Conservation (phyloP, 1,140 invertebrate genomes). For the Zaprionus africanus region DNA sequence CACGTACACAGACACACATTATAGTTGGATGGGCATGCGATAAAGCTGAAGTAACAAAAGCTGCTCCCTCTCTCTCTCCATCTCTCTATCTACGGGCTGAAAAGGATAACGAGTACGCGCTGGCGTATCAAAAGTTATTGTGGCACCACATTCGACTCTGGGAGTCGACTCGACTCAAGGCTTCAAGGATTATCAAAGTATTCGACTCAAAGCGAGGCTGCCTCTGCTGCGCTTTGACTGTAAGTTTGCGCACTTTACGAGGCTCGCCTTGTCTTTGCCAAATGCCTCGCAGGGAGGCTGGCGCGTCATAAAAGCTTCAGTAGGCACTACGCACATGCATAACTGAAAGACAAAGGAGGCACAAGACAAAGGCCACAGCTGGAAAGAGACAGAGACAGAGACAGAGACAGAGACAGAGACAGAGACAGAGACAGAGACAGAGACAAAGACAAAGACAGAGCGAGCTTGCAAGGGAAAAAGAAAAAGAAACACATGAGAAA, state of each 20-base stretch:
- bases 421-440: slow-evolving; percentile 1
- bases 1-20: slow-evolving; percentile 5
- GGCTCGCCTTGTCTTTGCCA: slow-evolving; percentile 46
- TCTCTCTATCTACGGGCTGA: neutral
- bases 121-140: slow-evolving; percentile 72
- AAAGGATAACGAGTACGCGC: slow-evolving; percentile 28
- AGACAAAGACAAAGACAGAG: slow-evolving; percentile 5
- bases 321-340: slow-evolving; percentile 68
- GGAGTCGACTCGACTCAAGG: slow-evolving; percentile 33
- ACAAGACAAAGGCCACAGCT: slow-evolving; percentile 55
- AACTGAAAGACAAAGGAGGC: slow-evolving; percentile 74
- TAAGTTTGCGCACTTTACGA: slow-evolving; percentile 79
- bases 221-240: slow-evolving; percentile 29
- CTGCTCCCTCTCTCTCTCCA: neutral
- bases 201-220: slow-evolving; percentile 47
- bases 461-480: neutral
- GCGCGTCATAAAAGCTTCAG: slow-evolving; percentile 67
- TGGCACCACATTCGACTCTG: slow-evolving; percentile 41
- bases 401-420: slow-evolving; percentile 8
- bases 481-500: slow-evolving; percentile 26
- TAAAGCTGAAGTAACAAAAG: slow-evolving; percentile 77
- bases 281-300: slow-evolving; percentile 52
- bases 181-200: slow-evolving; percentile 74
- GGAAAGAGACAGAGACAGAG: slow-evolving; percentile 10
- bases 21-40: slow-evolving; percentile 23